Conservation (phyloP, 1,140 invertebrate genomes). For the Aphelinus atriplicis region DNA sequence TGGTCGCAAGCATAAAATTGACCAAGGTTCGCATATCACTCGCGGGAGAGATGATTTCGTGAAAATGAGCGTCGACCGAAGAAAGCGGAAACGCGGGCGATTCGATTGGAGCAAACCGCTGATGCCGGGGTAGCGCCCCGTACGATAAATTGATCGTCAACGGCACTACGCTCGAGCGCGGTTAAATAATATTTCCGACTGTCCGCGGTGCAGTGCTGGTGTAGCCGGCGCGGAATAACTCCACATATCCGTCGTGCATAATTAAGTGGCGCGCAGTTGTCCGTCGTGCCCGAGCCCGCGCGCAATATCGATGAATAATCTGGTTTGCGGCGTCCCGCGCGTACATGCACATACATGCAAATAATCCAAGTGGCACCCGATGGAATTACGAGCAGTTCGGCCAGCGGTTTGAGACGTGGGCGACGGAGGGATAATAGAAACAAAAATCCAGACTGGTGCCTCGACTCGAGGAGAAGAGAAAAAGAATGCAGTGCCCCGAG, state of each 20-base stretch:
- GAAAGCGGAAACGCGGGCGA: too few relatives aligned
- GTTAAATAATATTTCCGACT: conserved; percentile 13
- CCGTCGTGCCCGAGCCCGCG: conserved; percentile 18
- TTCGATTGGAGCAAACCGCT: neutral
- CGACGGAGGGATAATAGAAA: too few relatives aligned
- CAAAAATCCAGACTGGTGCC: too few relatives aligned
- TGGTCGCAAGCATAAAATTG: too few relatives aligned
- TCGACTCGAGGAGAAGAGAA: neutral
- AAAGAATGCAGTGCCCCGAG: neutral
- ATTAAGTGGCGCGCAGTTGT: conserved; percentile 49
- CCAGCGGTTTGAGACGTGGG: too few relatives aligned
- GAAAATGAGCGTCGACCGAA: too few relatives aligned
- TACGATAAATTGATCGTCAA: conserved; percentile 8
- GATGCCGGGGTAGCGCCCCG: conserved; percentile 4
- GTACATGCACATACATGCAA: conserved; percentile 1
- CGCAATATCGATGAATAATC: conserved; percentile 44
- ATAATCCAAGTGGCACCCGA: conserved; percentile 1
- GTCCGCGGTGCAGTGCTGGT: neutral
- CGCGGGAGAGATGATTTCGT: too few relatives aligned
- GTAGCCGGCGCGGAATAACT: conserved; percentile 24
- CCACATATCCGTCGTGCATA: conserved; percentile 39
- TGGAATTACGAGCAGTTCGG: too few relatives aligned
- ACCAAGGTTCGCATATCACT: too few relatives aligned
- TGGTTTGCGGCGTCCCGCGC: conserved; percentile 7
- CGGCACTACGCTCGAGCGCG: neutral